These are phyloP conservation scores for Leucoraja ocellata DNA, from an alignment of 2,797 vertebrate species.

Conservation along the genomic window DNA sequence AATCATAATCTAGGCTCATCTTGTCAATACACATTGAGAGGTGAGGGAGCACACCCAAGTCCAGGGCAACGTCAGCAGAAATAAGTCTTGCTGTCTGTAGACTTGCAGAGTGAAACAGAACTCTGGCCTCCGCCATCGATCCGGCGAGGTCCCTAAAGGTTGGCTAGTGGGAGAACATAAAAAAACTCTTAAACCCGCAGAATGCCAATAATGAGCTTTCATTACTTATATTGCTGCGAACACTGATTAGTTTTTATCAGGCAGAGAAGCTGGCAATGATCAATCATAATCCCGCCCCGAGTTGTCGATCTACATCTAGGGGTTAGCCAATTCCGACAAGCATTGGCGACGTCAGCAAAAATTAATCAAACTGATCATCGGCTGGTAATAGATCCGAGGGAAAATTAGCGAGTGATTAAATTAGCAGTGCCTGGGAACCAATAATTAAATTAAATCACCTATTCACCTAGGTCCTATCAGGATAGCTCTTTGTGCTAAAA, in stretches of 20 bases:
- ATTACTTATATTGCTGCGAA: slow-evolving; percentile 92
- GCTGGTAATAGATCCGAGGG: slow-evolving; percentile 85
- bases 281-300: slow-evolving; percentile 79
- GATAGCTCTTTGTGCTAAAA: background rate
- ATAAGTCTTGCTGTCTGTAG: slow-evolving; percentile 35
- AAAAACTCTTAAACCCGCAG: slow-evolving; percentile 70
- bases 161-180: slow-evolving; percentile 45
- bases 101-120: slow-evolving; percentile 18
- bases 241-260: slow-evolving; percentile 93
- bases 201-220: slow-evolving; percentile 87
- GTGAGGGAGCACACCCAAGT: background rate
- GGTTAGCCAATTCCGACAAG: slow-evolving; percentile 82
- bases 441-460: slow-evolving; percentile 50
- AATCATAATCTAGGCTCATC: slow-evolving; percentile 93
- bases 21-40: slow-evolving; percentile 60
- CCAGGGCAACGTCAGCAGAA: slow-evolving; percentile 29
- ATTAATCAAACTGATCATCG: slow-evolving; percentile 72
- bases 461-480: background rate
- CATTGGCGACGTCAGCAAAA: slow-evolving; percentile 89
- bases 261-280: slow-evolving; percentile 82
- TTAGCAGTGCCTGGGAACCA: slow-evolving; percentile 71
- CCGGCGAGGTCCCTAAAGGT: slow-evolving; percentile 35
- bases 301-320: slow-evolving; percentile 80
- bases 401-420: slow-evolving; percentile 98
- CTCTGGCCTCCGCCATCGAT: slow-evolving; percentile 23